Evolutionary conservation across 2,888 invertebrate species (phyloP), one percentile per base, ranked within the genome.

Genomic region (Prionchulus punctatus): DNA sequence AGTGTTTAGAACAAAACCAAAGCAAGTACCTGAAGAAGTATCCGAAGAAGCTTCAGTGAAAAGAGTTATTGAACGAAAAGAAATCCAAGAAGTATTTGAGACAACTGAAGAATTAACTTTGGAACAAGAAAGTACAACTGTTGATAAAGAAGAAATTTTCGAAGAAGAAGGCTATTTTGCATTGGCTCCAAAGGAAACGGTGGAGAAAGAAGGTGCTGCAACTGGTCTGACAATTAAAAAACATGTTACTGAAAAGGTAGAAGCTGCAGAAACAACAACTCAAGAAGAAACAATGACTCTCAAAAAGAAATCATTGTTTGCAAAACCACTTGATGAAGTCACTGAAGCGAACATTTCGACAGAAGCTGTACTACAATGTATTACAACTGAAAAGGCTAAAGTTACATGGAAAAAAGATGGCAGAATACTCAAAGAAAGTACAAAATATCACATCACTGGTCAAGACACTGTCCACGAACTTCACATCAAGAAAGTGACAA

Each of bases 11-110:
- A n/a, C n/a, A n/a, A n/a, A n/a, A n/a, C n/a, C n/a, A 1, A 73
- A 87, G 52, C 75, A 83, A 54, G 87, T 87, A 75, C 74, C 87
- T 57, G 87, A 86, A 12, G 84, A 84, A 64, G 85, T 54, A 55
- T 49, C 18, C 7, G 12, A 36, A 36, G 12, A 36, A 18, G 18
- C 36, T 36, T 12, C 36, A 36, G 36, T 18, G 7, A 18, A 36
- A 18, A 18, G 7, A 36, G 18, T 36, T 7, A 12, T 36, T 7
- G 12, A 36, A 36, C 36, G 18, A 7, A n/a, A n/a, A n/a, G 18
- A 36, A 36, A 18, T 36, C 36, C 36, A 36, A 18, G 36, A 36
- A 36, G 36, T 12, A 36, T 7, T 36, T 7, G 18, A 12, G 36
- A 18, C 18, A 7, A 36, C 36, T 36, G 36, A 36, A 36, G 36